phyloP scores from a whole-genome alignment of 2,113 vertebrate species.

The Etheostoma spectabile region DNA sequence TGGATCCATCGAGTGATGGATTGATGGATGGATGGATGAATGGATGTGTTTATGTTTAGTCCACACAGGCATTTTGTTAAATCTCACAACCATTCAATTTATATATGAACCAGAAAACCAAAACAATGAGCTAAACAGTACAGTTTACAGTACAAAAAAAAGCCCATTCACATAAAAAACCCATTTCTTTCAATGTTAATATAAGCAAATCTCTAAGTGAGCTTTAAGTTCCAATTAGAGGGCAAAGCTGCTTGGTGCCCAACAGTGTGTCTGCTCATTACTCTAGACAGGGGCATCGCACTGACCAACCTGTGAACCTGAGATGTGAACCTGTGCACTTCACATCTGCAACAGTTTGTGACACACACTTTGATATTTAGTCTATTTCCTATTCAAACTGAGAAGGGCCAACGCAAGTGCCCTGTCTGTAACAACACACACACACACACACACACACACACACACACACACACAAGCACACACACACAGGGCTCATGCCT shows the following conservation, averaged over 20 bases:
- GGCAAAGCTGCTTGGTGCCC: not conserved
- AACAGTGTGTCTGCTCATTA: constrained; percentile 6
- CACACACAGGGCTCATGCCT: not conserved
- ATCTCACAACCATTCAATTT: not conserved
- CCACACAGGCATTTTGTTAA: no score
- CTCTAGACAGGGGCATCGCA: not conserved
- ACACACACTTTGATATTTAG: constrained; percentile 42
- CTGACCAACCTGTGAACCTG: no score
- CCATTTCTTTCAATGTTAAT: not conserved
- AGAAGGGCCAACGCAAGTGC: constrained; percentile 28
- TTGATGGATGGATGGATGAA: no score
- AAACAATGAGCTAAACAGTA: not conserved
- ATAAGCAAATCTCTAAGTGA: not conserved
- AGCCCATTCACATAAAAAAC: not conserved
- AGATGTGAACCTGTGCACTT: constrained; percentile 6
- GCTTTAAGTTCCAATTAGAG: not conserved
- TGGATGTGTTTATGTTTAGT: not conserved
- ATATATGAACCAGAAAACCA: not conserved
- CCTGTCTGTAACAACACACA: constrained; percentile 7
- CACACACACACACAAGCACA: no score
- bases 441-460: not conserved
- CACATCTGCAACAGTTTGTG: constrained; percentile 40
- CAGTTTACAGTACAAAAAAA: no score
- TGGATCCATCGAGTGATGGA: no score
- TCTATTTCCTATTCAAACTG: constrained; percentile 32